Percentiles rank a stretch among this genome's conserved stretches.
Evolutionary conservation across 2,888 invertebrate species (phyloP).

Genomic region (Nomada ferruginata): DNA sequence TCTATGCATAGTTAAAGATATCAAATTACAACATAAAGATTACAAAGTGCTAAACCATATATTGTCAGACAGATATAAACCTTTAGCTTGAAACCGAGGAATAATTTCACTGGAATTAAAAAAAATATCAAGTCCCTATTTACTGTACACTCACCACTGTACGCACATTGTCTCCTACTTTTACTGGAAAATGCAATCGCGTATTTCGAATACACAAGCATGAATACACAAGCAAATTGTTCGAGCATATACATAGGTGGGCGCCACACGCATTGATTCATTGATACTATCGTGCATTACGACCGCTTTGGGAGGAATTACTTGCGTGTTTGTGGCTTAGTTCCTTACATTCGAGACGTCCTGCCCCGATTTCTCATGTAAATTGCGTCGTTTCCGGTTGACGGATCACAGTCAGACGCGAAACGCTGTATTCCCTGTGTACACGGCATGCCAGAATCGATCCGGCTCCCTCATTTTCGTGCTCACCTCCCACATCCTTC

Average conservation of each 20-base stretch:
- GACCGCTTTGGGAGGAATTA: constrained; percentile 57
- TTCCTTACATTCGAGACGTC: constrained; percentile 75
- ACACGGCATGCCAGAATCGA: constrained; percentile 67
- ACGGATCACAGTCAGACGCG: constrained; percentile 79
- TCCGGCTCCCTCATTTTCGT: constrained; percentile 37
- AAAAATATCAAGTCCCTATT: too few relatives aligned
- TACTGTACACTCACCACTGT: too few relatives aligned
- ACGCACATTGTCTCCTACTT: too few relatives aligned
- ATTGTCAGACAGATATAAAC: too few relatives aligned
- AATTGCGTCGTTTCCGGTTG: constrained; percentile 80
- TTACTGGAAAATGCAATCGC: too few relatives aligned
- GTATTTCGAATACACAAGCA: not conserved
- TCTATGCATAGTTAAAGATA: too few relatives aligned
- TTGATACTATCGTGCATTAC: constrained; percentile 59
- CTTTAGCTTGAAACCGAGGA: too few relatives aligned
- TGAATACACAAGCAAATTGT: too few relatives aligned
- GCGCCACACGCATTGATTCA: constrained; percentile 50
- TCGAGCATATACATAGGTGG: constrained; percentile 6
- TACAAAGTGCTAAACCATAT: too few relatives aligned
- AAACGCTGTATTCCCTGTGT: constrained; percentile 72
- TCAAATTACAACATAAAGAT: too few relatives aligned
- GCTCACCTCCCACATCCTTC: constrained; percentile 10
- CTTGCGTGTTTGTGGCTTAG: constrained; percentile 73
- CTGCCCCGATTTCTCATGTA: constrained; percentile 79
- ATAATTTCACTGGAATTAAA: too few relatives aligned